These are phyloP conservation scores for Eriosoma lanigerum DNA, from an alignment of 1,140 invertebrate genomes.

Conservation along the genomic window DNA sequence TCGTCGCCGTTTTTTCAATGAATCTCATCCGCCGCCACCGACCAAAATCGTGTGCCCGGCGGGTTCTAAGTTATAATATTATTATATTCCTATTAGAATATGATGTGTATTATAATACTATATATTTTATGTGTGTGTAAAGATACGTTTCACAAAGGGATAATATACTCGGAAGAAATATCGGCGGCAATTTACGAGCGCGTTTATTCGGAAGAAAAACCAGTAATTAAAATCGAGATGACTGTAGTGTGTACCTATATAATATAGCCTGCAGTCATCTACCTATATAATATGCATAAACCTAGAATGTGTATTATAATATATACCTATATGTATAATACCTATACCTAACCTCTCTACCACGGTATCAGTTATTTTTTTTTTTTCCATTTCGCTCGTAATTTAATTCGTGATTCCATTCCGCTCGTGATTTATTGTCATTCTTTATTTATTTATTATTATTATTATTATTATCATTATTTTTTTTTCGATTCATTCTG, in stretches of 20 bases:
- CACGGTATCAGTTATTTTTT: background rate
- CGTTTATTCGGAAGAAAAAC: conserved; percentile 29
- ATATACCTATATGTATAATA: too few species aligned
- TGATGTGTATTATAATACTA: too few species aligned
- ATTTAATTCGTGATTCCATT: conserved; percentile 47
- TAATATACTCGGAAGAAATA: background rate
- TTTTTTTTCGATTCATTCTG: background rate
- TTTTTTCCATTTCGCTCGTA: conserved; percentile 11
- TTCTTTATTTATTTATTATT: conserved; percentile 1
- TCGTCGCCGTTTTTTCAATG: too few species aligned
- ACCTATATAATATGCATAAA: background rate
- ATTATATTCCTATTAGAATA: too few species aligned
- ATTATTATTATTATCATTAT: background rate
- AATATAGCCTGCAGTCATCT: background rate
- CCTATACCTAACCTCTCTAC: too few species aligned
- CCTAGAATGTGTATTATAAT: too few species aligned
- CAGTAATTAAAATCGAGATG: conserved; percentile 42
- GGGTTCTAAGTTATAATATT: too few species aligned
- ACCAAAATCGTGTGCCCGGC: too few species aligned
- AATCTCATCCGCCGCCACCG: too few species aligned
- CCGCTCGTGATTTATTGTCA: conserved; percentile 43
- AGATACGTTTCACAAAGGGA: background rate
- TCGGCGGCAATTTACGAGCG: conserved; percentile 42
- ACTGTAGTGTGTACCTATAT: background rate
- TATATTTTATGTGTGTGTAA: background rate